Evolutionary conservation across 35 echinoderm and acorn worm species (phyloP), one percentile per base, ranked within the genome.

Genomic region (Stichopus chloronotus): DNA sequence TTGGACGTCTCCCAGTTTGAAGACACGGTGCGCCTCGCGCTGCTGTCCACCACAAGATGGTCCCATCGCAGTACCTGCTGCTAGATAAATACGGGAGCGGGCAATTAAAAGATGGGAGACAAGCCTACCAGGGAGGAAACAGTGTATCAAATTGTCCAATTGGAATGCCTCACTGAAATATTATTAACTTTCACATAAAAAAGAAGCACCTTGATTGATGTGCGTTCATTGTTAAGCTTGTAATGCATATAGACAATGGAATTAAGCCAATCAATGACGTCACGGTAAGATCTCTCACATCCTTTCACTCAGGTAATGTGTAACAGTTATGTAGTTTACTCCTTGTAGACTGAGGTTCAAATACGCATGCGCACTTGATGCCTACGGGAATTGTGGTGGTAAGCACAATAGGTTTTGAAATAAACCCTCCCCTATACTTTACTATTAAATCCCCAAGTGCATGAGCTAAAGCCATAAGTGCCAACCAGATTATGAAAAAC

Each of bases 101-200:
- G 57, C 82, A 85, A 85, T 85, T 85, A 85, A 58, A 85, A 58
- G 57, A 59, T 85, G 21, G n/a, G 55, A 59, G 57, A 85, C 17
- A 23, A 85, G 55, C 14, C 0, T 21, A 58, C 55, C 5, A 9
- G 8, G 55, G 55, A 85, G 55, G 82, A 85, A 58, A 58, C 82
- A 85, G 55, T 85, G 82, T 85, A 85, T 85, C 82, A 58, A 58
- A 58, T 85, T 85, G 82, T 85, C 82, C 82, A 85, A 58, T 85
- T 58, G 82, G 82, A 85, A 85, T 85, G 82, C 24, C 57, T 85
- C 16, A 56, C 9, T 4, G 55, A 85, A 85, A 85, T 58, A 58
- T 85, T 58, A 85, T 85, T 58, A 74, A 19, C 69, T 74, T 74
- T 74, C 69, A 61, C 30, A 43, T 43, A 43, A 43, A 43, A 43